Evolutionary conservation across 2,888 invertebrate species (phyloP).

Genomic region (Gerris lacustris): DNA sequence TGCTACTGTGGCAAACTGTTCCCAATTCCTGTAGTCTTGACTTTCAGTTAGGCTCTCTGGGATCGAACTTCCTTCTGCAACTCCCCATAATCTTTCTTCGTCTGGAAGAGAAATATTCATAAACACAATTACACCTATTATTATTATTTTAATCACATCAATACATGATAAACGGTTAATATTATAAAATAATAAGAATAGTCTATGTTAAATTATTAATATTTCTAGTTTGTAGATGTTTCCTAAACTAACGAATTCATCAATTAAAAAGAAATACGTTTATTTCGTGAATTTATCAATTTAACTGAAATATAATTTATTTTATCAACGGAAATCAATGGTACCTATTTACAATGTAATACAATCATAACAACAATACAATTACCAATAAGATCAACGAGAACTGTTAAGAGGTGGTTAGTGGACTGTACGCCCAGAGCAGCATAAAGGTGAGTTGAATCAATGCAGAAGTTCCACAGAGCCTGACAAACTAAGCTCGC

Average conservation of each 20-base stretch:
- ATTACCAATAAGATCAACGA: conserved; percentile 45
- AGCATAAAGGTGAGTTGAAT: conserved; percentile 41
- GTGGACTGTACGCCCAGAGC: conserved; percentile 42
- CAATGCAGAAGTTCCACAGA: conserved; percentile 51
- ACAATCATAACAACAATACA: neutral
- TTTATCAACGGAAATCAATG: no score
- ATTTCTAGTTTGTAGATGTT: no score
- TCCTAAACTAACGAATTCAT: no score
- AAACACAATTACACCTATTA: neutral
- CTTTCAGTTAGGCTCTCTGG: conserved; percentile 40
- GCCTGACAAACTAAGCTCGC: conserved; percentile 61
- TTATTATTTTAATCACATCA: neutral
- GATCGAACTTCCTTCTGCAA: conserved; percentile 37
- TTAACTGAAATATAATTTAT: no score
- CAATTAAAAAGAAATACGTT: no score
- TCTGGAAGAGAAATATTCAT: conserved; percentile 36
- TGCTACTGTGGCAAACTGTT: conserved; percentile 61
- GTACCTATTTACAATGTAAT: no score
- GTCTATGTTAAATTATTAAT: neutral
- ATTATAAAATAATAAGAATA: neutral
- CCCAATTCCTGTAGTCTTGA: conserved; percentile 48
- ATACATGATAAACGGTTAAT: no score
- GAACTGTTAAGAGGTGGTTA: conserved; percentile 42
- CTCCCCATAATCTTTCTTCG: conserved; percentile 46
- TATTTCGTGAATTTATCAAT: no score